Percentiles rank a stretch among this genome's conserved stretches.
Evolutionary conservation across 2,113 vertebrate species (phyloP).

Genomic region (Siniperca chuatsi): DNA sequence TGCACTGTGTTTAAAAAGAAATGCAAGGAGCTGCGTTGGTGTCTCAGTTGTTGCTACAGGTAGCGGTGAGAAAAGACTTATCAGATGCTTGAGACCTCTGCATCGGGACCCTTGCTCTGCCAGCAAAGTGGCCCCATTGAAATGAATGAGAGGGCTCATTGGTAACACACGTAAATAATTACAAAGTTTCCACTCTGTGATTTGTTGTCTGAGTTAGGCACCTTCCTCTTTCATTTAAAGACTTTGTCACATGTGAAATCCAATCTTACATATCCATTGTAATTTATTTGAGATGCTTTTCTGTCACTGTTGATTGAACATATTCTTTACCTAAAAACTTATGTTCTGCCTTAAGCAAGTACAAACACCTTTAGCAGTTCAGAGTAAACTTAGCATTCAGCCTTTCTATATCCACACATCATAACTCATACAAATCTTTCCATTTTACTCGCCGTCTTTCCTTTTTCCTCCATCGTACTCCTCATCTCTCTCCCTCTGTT

Average conservation of each 20-base stretch:
- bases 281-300: constrained; percentile 1
- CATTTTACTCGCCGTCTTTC: neutral
- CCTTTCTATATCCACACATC: neutral
- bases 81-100: neutral
- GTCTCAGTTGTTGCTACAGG: neutral
- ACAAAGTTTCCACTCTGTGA: neutral
- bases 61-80: neutral
- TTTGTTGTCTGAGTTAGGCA: neutral
- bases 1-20: too few species aligned
- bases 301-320: neutral
- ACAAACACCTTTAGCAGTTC: neutral
- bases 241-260: neutral
- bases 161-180: neutral
- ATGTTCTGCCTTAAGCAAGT: neutral
- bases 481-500: neutral
- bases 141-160: too few species aligned
- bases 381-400: neutral
- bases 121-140: too few species aligned
- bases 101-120: too few species aligned
- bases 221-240: neutral
- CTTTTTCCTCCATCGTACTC: neutral
- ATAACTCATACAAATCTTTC: neutral
- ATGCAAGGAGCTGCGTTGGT: too few species aligned
- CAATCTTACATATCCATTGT: neutral
- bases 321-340: neutral